phyloP scores from a whole-genome alignment of 2,113 vertebrate species.

The Calypte anna region DNA sequence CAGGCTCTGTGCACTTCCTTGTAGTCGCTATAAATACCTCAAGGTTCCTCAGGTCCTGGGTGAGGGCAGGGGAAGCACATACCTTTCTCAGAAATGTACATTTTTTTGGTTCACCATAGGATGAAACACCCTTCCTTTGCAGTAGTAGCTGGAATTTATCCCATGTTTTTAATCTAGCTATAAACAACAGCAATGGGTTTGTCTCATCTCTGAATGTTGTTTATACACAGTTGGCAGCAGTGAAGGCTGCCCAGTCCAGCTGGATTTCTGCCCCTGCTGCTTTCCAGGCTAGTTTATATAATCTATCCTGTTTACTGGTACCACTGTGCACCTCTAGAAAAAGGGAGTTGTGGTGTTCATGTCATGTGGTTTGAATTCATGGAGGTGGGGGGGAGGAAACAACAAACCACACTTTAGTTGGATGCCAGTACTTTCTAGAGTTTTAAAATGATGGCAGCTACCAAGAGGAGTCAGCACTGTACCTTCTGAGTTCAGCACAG shows the following conservation, averaged over 20 bases:
- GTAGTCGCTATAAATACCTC: not conserved
- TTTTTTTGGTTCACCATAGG: not conserved
- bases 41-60: not conserved
- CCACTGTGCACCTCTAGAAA: not conserved
- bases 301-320: slow-evolving; percentile 4
- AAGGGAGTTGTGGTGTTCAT: not conserved
- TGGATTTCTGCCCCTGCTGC: slow-evolving; percentile 2
- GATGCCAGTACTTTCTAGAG: not conserved
- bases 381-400: no score
- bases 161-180: not conserved
- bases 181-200: not conserved
- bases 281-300: slow-evolving; percentile 3
- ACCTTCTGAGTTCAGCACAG: not conserved
- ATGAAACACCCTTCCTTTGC: slow-evolving; percentile 26
- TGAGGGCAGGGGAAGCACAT: not conserved
- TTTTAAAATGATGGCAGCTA: not conserved
- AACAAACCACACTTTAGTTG: not conserved
- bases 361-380: not conserved
- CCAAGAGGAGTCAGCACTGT: not conserved
- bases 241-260: not conserved
- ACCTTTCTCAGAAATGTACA: not conserved
- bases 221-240: slow-evolving; percentile 13
- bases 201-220: slow-evolving; percentile 4
- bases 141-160: not conserved
- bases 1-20: not conserved